These are phyloP conservation scores for Forficula auricularia DNA, from an alignment of 1,140 invertebrate species.

Conservation along the genomic window DNA sequence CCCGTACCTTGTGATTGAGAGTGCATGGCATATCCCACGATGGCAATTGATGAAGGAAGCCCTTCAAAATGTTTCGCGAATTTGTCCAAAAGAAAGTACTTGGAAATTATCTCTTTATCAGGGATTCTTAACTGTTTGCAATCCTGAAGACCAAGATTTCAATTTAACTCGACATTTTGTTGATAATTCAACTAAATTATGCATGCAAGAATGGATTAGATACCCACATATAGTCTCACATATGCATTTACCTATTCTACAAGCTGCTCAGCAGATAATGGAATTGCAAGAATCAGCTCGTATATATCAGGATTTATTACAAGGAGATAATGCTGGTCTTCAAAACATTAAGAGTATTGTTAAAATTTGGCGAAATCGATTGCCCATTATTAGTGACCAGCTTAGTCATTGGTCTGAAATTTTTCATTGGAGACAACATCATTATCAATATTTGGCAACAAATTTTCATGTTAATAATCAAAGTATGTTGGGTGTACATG, in stretches of 20 bases:
- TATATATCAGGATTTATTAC: conserved; percentile 74
- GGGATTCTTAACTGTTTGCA: conserved; percentile 81
- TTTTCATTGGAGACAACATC: conserved; percentile 92
- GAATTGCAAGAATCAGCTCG: conserved; percentile 90
- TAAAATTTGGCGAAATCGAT: conserved; percentile 88
- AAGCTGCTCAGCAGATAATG: conserved; percentile 85
- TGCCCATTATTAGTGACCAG: conserved; percentile 84
- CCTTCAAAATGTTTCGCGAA: conserved; percentile 70
- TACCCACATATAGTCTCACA: conserved; percentile 81
- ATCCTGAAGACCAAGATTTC: conserved; percentile 64
- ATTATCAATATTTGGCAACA: conserved; percentile 85
- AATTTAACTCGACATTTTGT: conserved; percentile 72
- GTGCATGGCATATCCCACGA: conserved; percentile 83
- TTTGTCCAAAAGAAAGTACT: conserved; percentile 73
- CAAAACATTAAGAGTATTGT: conserved; percentile 97
- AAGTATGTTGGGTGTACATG: conserved; percentile 82
- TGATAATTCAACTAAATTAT: conserved; percentile 68
- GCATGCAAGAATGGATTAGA: conserved; percentile 84
- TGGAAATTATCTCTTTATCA: conserved; percentile 71
- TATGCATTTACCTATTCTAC: conserved; percentile 77
- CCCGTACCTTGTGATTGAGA: conserved; percentile 78
- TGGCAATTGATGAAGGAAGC: conserved; percentile 89
- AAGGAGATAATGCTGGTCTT: conserved; percentile 48
- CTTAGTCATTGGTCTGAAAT: conserved; percentile 95
- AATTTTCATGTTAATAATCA: conserved; percentile 55